These are phyloP conservation scores for Solea solea DNA, from an alignment of 2,113 vertebrate species.

Conservation along the genomic window DNA sequence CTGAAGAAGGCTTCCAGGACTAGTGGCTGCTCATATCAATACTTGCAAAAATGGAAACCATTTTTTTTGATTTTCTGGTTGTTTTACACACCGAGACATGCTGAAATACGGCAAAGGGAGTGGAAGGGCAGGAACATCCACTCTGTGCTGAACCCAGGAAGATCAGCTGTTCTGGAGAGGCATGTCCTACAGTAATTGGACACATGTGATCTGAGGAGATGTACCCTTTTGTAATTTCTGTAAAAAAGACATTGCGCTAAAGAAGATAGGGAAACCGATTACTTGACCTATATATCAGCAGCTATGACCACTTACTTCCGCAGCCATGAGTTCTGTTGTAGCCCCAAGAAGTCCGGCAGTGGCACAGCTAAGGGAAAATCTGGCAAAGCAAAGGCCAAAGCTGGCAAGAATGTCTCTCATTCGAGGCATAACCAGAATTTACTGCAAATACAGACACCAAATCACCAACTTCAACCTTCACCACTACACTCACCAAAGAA, in stretches of 20 bases:
- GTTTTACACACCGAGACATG: not conserved
- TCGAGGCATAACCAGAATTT: slow-evolving; percentile 70
- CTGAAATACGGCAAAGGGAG: slow-evolving; percentile 6
- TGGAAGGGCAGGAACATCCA: slow-evolving; percentile 9
- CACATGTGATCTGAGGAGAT: slow-evolving; percentile 45
- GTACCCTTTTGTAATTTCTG: slow-evolving; percentile 28
- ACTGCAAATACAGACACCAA: slow-evolving; percentile 61
- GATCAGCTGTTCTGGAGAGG: slow-evolving; percentile 33
- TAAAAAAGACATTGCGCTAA: slow-evolving; percentile 21
- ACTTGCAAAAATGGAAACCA: not conserved
- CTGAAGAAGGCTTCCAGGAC: slow-evolving; percentile 17
- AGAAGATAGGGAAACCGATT: not conserved
- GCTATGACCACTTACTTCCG: slow-evolving; percentile 81
- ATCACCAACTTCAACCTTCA: slow-evolving; percentile 56
- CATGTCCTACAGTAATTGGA: slow-evolving; percentile 66
- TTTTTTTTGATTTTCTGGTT: slow-evolving; percentile 6
- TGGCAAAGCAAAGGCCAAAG: slow-evolving; percentile 68
- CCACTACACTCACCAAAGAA: slow-evolving; percentile 59
- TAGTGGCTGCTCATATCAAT: not conserved
- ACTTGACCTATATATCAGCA: slow-evolving; percentile 5
- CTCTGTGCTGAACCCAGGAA: slow-evolving; percentile 13
- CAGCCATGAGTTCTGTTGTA: slow-evolving; percentile 79
- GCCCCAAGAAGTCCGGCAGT: slow-evolving; percentile 71
- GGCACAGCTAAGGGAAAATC: slow-evolving; percentile 59
- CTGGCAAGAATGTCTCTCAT: slow-evolving; percentile 56